A percentile compares a stretch with the other conserved stretches of the same genome.
Conservation (phyloP, 2,888 invertebrate genomes). For the Microplitis manilae region DNA sequence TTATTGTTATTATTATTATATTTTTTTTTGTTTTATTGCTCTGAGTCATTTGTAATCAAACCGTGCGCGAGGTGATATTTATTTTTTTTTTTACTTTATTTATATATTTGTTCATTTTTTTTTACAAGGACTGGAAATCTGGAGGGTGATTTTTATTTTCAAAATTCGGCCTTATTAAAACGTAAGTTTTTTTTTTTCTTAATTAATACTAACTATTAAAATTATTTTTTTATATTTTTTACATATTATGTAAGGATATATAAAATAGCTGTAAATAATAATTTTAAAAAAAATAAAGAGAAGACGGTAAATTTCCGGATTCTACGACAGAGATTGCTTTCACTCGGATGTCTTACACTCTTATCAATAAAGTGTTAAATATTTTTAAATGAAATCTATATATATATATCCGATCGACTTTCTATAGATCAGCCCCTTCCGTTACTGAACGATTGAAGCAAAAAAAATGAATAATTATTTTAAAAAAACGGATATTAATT, state of each 20-base stretch:
- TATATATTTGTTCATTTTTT: not conserved
- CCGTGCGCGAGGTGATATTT: not conserved
- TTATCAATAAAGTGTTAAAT: not conserved
- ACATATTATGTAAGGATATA: no score
- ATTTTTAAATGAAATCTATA: slow-evolving; percentile 2
- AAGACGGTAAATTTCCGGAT: slow-evolving; percentile 22
- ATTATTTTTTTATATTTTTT: not conserved
- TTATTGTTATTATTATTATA: not conserved
- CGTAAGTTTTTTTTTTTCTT: slow-evolving; percentile 9
- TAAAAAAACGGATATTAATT: not conserved
- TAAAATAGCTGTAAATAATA: not conserved
- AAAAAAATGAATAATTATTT: no score
- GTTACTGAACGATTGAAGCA: not conserved
- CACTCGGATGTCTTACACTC: slow-evolving; percentile 21
- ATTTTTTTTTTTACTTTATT: not conserved
- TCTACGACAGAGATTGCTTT: slow-evolving; percentile 20
- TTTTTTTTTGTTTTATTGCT: not conserved
- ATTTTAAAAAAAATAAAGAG: not conserved
- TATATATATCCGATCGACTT: not conserved
- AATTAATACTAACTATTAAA: not conserved
- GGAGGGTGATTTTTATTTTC: not conserved
- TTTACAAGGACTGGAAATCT: not conserved
- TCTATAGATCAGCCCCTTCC: slow-evolving; percentile 22
- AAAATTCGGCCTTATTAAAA: not conserved
- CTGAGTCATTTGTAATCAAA: not conserved